Evolutionary conservation across 1,140 invertebrate genomes (phyloP).

Genomic region (Brachionus paranguensis): DNA sequence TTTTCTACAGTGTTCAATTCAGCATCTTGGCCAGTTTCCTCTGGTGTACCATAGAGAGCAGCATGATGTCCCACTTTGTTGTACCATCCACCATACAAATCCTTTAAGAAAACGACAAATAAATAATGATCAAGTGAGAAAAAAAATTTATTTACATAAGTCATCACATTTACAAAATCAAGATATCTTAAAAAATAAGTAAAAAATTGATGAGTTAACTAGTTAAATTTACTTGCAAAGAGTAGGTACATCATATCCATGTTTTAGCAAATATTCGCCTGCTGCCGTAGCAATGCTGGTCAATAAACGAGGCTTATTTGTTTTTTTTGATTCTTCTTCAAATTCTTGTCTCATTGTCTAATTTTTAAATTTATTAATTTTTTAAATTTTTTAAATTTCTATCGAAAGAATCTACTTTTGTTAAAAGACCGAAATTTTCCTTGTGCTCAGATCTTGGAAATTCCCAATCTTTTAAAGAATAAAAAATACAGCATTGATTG

Average conservation of each 20-base stretch:
- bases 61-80: conserved; percentile 40
- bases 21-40: conserved; percentile 19
- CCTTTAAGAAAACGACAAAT: background rate
- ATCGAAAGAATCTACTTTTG: background rate
- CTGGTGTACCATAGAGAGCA: conserved; percentile 11
- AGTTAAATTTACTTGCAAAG: conserved; percentile 56
- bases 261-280: conserved; percentile 54
- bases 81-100: conserved; percentile 39
- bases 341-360: conserved; percentile 69
- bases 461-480: conserved; percentile 27
- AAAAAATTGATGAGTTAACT: background rate
- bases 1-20: conserved; percentile 39
- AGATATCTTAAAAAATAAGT: conserved; percentile 2
- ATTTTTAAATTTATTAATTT: background rate
- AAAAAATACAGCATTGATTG: background rate
- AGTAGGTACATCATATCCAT: conserved; percentile 60
- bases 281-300: conserved; percentile 61
- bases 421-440: conserved; percentile 31
- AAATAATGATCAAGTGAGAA: background rate
- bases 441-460: conserved; percentile 30
- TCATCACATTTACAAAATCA: conserved; percentile 40
- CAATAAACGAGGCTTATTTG: conserved; percentile 51
- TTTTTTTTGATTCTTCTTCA: conserved; percentile 56
- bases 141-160: conserved; percentile 2
- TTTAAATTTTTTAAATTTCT: background rate